phyloP scores from a whole-genome alignment of 2,797 vertebrate genomes.

The Poeciliopsis infans region DNA sequence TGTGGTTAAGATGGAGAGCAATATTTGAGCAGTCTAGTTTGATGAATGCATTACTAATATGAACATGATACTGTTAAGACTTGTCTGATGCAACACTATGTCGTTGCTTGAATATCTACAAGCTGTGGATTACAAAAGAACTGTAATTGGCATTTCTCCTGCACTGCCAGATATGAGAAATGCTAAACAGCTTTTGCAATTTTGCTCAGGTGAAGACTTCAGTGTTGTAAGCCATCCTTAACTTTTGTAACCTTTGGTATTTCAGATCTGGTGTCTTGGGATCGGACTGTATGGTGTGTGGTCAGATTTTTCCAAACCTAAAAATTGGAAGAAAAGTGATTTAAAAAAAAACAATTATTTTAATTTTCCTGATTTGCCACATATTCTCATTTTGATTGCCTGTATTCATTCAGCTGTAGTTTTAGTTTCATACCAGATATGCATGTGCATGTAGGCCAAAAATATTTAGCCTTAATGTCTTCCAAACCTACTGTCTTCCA shows the following conservation, averaged over 20 bases:
- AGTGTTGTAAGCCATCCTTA: not conserved
- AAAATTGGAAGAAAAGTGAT: not conserved
- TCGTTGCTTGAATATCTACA: not conserved
- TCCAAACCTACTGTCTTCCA: no score
- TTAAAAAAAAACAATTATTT: no score
- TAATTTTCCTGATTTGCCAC: no score
- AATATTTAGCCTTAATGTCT: no score
- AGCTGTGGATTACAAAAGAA: not conserved
- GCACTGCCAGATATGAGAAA: not conserved
- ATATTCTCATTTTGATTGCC: not conserved
- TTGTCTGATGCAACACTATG: not conserved
- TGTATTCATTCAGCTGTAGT: not conserved
- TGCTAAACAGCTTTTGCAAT: not conserved
- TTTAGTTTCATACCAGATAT: no score
- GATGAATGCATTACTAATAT: not conserved
- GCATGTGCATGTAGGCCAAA: no score
- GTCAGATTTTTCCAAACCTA: not conserved
- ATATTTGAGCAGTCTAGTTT: not conserved
- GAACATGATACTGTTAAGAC: not conserved
- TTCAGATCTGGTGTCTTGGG: not conserved
- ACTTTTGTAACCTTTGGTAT: not conserved
- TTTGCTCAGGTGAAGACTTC: not conserved
- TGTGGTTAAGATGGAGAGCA: not conserved
- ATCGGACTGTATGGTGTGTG: not conserved
- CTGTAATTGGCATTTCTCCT: not conserved